Evolutionary conservation across 2,888 invertebrate species (phyloP), one percentile per base, ranked within the genome.

Genomic region (Schizaphis graminum): DNA sequence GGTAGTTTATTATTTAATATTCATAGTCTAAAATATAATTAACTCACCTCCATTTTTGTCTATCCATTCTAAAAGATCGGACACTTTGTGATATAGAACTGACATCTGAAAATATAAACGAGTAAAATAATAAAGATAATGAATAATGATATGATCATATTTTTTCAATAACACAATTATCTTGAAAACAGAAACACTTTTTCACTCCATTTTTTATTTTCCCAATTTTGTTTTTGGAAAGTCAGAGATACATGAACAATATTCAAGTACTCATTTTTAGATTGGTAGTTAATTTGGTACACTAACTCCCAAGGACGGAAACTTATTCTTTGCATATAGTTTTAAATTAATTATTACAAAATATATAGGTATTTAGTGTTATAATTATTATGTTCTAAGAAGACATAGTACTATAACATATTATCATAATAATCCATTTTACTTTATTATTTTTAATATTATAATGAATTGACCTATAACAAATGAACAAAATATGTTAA

Each of bases 31-130:
- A 67, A 53, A 53, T 77, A 67, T 11, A 10, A 67, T 11, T 44
- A 13, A 3, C 84, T 93, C 89, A 93, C 93, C 93, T 89, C 84
- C 93, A 35, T 56, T n/a, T 85, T 56, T 2, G 5, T 93, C 85
- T 47, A 93, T 8, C 93, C 89, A 90, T 57, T 57, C 21, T 28
- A 85, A 84, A 21, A 90, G 3, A 41, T n/a, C 61, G 13, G 3
- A 8, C 1, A 35, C 3, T 61, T 67, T 93, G 26, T 85, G 11
- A 44, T 57, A 89, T 26, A 93, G 0, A 57, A 85, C 1, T 13
- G 84, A 89, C 89, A 93, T 93, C 89, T 93, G 49, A n/a, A 93
- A 77, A 77, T 11, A 77, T 26, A 88, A 3, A 89, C 16, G 3
- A 49, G 77, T 35, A 35, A 13, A 49, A 11, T 13, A 49, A 89